These are phyloP conservation scores for Pungitius pungitius DNA, from an alignment of 2,113 vertebrate species.

Conservation along the genomic window DNA sequence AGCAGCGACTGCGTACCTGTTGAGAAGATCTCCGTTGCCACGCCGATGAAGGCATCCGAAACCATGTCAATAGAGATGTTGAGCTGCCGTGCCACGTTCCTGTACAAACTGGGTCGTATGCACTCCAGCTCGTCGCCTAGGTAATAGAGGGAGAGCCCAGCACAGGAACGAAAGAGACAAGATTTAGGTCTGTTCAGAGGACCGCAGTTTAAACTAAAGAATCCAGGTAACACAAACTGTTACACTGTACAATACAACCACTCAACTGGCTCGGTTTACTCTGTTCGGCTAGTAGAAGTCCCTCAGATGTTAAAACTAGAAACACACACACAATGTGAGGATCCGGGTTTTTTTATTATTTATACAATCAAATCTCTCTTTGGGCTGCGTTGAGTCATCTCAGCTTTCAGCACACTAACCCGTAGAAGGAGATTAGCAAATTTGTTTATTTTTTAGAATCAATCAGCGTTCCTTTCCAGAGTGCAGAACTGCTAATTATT, in stretches of 20 bases:
- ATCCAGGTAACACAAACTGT: neutral
- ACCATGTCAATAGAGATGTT: slow-evolving; percentile 89
- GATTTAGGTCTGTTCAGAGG: slow-evolving; percentile 1
- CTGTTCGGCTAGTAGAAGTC: neutral
- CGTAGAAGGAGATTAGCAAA: slow-evolving; percentile 20
- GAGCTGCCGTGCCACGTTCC: slow-evolving; percentile 90
- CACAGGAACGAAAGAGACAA: neutral
- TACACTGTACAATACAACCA: neutral
- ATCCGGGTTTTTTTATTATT: neutral
- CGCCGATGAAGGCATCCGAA: slow-evolving; percentile 91
- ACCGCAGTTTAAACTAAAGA: neutral
- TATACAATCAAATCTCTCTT: neutral
- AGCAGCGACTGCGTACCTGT: slow-evolving; percentile 82
- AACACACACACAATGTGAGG: neutral
- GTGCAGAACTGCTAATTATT: neutral
- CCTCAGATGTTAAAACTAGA: neutral
- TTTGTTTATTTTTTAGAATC: slow-evolving; percentile 5
- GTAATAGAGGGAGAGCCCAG: slow-evolving; percentile 50
- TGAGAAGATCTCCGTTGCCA: slow-evolving; percentile 90
- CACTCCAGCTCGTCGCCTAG: slow-evolving; percentile 95
- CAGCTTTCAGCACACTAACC: neutral
- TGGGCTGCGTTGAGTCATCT: slow-evolving; percentile 24
- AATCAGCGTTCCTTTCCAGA: neutral
- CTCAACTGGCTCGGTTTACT: neutral
- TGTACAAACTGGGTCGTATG: slow-evolving; percentile 90